These are phyloP conservation scores for Myotis lucifugus DNA, from an alignment of 2,113 vertebrate genomes.

Conservation along the genomic window DNA sequence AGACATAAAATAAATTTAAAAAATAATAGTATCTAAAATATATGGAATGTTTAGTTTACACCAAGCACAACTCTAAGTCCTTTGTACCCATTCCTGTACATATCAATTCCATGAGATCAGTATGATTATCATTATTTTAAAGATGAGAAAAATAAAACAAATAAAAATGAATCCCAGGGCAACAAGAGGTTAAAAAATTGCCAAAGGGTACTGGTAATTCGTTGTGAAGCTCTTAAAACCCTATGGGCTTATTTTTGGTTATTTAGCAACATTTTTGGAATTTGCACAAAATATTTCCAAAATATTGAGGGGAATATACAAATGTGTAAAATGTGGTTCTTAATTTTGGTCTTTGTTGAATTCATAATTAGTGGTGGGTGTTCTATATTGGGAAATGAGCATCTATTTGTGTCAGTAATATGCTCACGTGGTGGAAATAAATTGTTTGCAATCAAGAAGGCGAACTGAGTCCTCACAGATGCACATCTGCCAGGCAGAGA, in stretches of 20 bases:
- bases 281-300: background rate
- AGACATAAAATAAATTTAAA: background rate
- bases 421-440: background rate
- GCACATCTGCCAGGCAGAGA: background rate
- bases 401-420: background rate
- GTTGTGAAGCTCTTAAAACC: background rate
- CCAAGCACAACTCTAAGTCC: background rate
- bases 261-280: background rate
- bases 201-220: background rate
- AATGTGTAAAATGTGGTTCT: background rate
- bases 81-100: background rate
- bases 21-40: background rate
- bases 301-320: background rate
- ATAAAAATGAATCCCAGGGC: background rate
- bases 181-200: background rate
- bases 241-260: background rate
- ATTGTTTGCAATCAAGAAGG: background rate
- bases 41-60: background rate
- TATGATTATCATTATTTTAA: background rate
- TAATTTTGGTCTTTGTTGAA: background rate
- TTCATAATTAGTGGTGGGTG: background rate
- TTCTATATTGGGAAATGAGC: background rate
- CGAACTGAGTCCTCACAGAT: background rate
- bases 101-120: background rate
- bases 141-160: background rate